A percentile compares a stretch with the other conserved stretches of the same genome.
These are phyloP conservation scores for Eucera pruinosa DNA, from an alignment of 2,888 invertebrate genomes.

Conservation along the genomic window DNA sequence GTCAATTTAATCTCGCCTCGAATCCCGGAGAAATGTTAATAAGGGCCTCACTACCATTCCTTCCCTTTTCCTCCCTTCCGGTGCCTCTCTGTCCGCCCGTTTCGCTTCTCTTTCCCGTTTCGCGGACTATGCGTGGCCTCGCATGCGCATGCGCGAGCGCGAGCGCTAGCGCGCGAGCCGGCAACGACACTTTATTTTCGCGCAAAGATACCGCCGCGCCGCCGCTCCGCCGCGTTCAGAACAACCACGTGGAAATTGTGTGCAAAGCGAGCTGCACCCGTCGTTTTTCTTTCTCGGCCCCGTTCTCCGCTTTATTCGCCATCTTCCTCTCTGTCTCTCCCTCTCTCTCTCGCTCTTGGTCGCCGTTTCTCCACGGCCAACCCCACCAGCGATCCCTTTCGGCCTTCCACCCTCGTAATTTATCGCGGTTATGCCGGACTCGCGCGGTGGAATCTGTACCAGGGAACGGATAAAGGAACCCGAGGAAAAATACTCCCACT, in stretches of 20 bases:
- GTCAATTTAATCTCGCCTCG: slow-evolving; percentile 84
- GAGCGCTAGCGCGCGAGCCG: slow-evolving; percentile 55
- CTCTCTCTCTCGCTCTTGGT: not conserved
- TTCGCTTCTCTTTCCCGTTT: slow-evolving; percentile 51
- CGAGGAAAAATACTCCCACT: slow-evolving; percentile 52
- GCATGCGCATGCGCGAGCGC: slow-evolving; percentile 44
- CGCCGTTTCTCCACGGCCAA: not conserved
- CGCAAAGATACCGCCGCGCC: slow-evolving; percentile 72
- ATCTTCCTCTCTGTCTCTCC: no score
- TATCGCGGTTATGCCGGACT: slow-evolving; percentile 70
- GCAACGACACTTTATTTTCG: slow-evolving; percentile 74
- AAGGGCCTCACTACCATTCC: slow-evolving; percentile 80
- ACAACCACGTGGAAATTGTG: slow-evolving; percentile 77
- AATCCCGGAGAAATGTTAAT: slow-evolving; percentile 84
- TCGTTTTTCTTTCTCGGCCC: slow-evolving; percentile 52
- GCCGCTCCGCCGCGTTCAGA: no score
- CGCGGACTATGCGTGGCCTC: slow-evolving; percentile 45
- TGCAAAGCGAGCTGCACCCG: slow-evolving; percentile 73
- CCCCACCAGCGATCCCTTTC: slow-evolving; percentile 52
- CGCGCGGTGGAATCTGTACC: slow-evolving; percentile 66
- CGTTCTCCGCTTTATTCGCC: slow-evolving; percentile 17
- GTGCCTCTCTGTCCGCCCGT: slow-evolving; percentile 4
- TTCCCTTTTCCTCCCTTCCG: slow-evolving; percentile 48
- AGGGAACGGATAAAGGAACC: slow-evolving; percentile 58
- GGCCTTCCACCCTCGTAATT: slow-evolving; percentile 73